Conservation (phyloP, 2,113 vertebrate genomes). For the Anguilla japonica region DNA sequence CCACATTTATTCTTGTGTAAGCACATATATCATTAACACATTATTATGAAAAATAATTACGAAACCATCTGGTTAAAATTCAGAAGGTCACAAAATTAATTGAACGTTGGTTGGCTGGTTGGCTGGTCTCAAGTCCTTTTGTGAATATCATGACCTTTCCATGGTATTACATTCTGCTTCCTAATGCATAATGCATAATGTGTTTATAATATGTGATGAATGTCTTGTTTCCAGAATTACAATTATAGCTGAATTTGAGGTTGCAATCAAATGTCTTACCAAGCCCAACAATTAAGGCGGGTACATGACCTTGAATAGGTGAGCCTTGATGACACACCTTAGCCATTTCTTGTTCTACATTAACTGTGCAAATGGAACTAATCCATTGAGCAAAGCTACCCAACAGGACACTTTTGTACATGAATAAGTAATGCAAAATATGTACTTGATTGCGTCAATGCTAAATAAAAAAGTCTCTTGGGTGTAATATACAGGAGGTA, state of each 20-base stretch:
- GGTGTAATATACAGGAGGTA: conserved; percentile 46
- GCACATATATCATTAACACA: no score
- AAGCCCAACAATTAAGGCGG: conserved; percentile 29
- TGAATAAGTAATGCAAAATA: conserved; percentile 49
- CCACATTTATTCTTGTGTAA: no score
- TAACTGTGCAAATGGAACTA: conserved; percentile 41
- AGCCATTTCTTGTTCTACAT: conserved; percentile 9
- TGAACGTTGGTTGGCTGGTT: neutral
- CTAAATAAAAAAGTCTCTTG: conserved; percentile 58
- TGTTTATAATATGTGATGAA: neutral
- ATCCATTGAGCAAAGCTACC: conserved; percentile 38
- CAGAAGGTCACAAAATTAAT: neutral
- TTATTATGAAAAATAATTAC: no score
- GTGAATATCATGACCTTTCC: conserved; percentile 29
- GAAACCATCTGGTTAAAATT: neutral
- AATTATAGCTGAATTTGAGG: conserved; percentile 40
- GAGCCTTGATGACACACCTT: conserved; percentile 4
- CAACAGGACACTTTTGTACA: conserved; percentile 36
- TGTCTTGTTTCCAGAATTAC: conserved; percentile 20
- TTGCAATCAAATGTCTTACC: conserved; percentile 38
- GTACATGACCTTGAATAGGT: conserved; percentile 26
- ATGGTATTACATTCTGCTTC: neutral
- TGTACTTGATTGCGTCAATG: conserved; percentile 59
- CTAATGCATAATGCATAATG: neutral
- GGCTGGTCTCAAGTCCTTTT: neutral